Evolutionary conservation across 2,113 vertebrate species (phyloP).

Genomic region (Narcine bancroftii): DNA sequence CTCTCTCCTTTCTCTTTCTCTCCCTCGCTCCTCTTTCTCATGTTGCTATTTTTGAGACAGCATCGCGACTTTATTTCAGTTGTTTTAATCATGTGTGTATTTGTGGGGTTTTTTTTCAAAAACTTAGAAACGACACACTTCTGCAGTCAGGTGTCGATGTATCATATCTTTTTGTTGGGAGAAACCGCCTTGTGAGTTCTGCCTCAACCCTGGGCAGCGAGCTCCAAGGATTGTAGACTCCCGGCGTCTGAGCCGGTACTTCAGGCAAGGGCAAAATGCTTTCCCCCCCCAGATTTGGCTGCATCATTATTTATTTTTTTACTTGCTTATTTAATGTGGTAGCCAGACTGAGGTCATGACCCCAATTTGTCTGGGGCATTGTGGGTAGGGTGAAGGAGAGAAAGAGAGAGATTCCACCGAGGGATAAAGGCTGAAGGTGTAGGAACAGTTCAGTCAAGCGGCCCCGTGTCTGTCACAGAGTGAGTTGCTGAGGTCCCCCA

Average conservation of each 20-base stretch:
- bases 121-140: too few species aligned
- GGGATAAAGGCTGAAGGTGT: constrained; percentile 50
- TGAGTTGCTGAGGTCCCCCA: constrained; percentile 46
- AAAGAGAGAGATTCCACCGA: constrained; percentile 40
- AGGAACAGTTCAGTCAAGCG: constrained; percentile 51
- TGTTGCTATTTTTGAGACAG: background rate
- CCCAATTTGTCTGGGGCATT: constrained; percentile 60
- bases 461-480: constrained; percentile 53
- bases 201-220: constrained; percentile 48
- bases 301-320: constrained; percentile 53
- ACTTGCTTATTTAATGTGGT: constrained; percentile 46
- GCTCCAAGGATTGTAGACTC: constrained; percentile 44
- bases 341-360: constrained; percentile 53
- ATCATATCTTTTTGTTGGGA: background rate
- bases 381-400: constrained; percentile 47
- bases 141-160: background rate
- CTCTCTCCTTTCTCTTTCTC: background rate
- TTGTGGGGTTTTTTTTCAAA: background rate
- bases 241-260: constrained; percentile 44
- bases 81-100: background rate
- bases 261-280: constrained; percentile 44
- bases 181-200: background rate
- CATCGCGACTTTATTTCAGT: background rate
- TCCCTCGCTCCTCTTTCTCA: background rate
- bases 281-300: constrained; percentile 51